A percentile compares a stretch with the other conserved stretches of the same genome.
Evolutionary conservation across 1,140 invertebrate species (phyloP).

Genomic region (Bombyx mandarina): DNA sequence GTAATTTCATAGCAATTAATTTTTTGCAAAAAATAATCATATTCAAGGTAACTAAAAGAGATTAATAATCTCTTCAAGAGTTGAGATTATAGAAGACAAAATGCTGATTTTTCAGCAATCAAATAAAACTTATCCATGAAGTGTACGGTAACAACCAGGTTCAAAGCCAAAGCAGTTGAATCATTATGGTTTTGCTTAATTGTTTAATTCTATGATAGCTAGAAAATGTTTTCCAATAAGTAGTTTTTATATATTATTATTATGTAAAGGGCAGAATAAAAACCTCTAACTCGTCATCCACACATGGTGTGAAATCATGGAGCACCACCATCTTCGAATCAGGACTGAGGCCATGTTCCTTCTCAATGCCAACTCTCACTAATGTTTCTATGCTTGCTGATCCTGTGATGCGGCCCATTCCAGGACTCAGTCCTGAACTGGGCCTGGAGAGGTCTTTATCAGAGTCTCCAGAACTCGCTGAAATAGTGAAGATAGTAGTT

Average conservation of each 20-base stretch:
- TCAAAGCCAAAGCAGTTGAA: no score
- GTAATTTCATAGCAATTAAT: no score
- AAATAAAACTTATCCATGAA: no score
- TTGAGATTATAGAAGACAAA: no score
- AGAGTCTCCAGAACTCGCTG: conserved; percentile 74
- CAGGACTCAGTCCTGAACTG: conserved; percentile 73
- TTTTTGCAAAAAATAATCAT: no score
- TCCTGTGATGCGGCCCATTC: conserved; percentile 91
- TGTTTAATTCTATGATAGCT: no score
- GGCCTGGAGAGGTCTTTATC: conserved; percentile 81
- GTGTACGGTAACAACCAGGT: no score
- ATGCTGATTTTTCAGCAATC: no score
- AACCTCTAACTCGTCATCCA: conserved; percentile 93
- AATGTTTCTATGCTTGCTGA: conserved; percentile 95
- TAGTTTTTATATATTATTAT: not conserved
- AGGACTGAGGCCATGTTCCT: conserved; percentile 91
- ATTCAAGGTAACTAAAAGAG: no score
- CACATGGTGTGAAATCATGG: conserved; percentile 94
- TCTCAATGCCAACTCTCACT: conserved; percentile 93
- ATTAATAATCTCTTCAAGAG: no score
- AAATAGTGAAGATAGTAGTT: conserved; percentile 1
- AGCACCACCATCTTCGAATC: conserved; percentile 96
- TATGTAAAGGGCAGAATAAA: not conserved
- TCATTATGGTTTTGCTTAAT: no score
- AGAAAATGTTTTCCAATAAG: not conserved